Base-by-base conservation (phyloP, 2,888 invertebrate species). In the Cantharis rustica region DNA sequence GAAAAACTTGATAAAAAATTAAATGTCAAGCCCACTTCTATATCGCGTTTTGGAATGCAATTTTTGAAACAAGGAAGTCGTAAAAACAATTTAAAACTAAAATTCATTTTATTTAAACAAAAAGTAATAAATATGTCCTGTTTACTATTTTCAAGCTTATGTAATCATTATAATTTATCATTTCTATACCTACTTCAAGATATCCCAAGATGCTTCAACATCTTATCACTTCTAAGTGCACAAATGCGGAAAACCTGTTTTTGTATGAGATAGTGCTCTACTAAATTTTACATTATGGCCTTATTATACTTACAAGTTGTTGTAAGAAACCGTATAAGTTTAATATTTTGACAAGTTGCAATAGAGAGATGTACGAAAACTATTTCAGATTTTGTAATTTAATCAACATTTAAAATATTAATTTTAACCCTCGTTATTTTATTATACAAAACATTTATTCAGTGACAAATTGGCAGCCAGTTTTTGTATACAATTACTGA, bases 211-310 rank as follows among this genome's bases (percentile, higher is more conserved):
- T 47, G 47, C 47, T 47, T 47, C 47, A 47, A 47, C 47, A 66
- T 66, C 64, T 66, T 66, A 66, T 66, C 64, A 66, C 17, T 20
- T 66, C 23, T 66, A 66, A 66, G 64, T 66, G 64, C 64, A 66
- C 64, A 66, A 20, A 66, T 23, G 64, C 64, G 16, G 47, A 47
- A 47, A 47, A 47, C 47, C 47, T 47, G 47, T 47, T 47, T 47
- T 47, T 47, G 47, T 47, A 47, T 47, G 47, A 47, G 47, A 47
- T 47, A 47, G 47, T 47, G 47, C 47, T 47, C 47, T 47, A 47
- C 47, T 47, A 47, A 47, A 47, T 47, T 47, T 47, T 47, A 47
- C 47, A 47, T 47, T 47, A 47, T 47, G 47, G 47, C 47, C 47
- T 47, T 47, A 47, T 47, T 47, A 47, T 47, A 47, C 47, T 47